phyloP scores from a whole-genome alignment of 92 coral and sea anemone genomes.

The Isaurus tuberculatus region DNA sequence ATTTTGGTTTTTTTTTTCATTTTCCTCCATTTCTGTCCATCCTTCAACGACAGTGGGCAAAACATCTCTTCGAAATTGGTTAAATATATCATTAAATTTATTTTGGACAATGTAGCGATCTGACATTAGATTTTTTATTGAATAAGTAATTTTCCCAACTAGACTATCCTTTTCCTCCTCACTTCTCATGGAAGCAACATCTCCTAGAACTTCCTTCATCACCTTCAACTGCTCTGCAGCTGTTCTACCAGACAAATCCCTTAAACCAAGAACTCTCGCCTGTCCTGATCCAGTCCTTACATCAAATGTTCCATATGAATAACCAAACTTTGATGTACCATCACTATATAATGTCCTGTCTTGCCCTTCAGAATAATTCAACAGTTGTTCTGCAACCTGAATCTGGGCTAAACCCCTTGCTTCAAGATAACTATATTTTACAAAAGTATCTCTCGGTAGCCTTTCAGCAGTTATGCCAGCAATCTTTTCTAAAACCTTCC shows the following conservation, averaged over 20 bases:
- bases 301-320: constrained; percentile 45
- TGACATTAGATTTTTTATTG: constrained; percentile 54
- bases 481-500: constrained; percentile 42
- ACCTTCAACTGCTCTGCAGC: constrained; percentile 15
- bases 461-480: constrained; percentile 22
- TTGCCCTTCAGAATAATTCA: constrained; percentile 30
- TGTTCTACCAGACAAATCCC: constrained; percentile 47
- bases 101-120: constrained; percentile 53
- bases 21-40: constrained; percentile 27
- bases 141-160: constrained; percentile 22
- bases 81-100: constrained; percentile 34
- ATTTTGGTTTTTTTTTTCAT: constrained; percentile 17
- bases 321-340: constrained; percentile 50
- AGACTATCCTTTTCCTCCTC: constrained; percentile 15
- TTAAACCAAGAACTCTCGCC: constrained; percentile 39
- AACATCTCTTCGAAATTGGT: constrained; percentile 16
- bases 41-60: constrained; percentile 46
- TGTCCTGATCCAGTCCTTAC: constrained; percentile 38
- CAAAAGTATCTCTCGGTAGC: constrained; percentile 51
- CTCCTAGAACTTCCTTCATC: constrained; percentile 33
- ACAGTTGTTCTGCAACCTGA: constrained; percentile 41
- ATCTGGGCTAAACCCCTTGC: constrained; percentile 50
- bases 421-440: constrained; percentile 38
- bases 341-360: constrained; percentile 48
- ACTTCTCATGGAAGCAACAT: constrained; percentile 22